phyloP scores from a whole-genome alignment of 37 sponge, comb jelly and placozoan species.

The Ephydatia muelleri region DNA sequence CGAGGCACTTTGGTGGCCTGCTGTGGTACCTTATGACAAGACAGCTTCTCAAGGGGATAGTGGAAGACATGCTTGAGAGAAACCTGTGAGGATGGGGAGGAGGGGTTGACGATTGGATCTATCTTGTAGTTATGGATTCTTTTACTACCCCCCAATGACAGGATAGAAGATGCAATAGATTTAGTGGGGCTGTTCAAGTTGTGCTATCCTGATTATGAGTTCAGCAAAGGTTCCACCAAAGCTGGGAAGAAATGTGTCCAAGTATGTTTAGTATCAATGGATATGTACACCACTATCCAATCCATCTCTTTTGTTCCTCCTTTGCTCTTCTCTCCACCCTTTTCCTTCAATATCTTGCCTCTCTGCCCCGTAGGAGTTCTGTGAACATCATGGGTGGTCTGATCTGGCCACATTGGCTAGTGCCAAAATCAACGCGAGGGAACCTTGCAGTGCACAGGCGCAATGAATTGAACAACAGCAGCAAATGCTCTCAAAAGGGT shows the following conservation, averaged over 20 bases:
- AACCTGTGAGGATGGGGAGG: constrained; percentile 1
- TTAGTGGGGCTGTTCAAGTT: constrained; percentile 55
- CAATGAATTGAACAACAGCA: background rate
- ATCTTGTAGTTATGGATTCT: background rate
- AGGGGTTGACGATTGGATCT: background rate
- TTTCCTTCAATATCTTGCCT: too few relatives aligned
- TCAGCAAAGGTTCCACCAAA: background rate
- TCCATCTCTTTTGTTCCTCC: background rate
- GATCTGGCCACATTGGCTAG: background rate
- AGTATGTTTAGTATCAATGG: too few relatives aligned
- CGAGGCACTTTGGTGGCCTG: constrained; percentile 82
- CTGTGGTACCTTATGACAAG: constrained; percentile 69
- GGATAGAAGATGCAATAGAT: constrained; percentile 35
- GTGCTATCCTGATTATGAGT: constrained; percentile 42
- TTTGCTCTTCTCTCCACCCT: background rate
- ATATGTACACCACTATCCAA: background rate
- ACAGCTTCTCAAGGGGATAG: constrained; percentile 26
- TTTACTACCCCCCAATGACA: constrained; percentile 6
- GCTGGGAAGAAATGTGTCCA: background rate
- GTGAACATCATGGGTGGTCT: background rate
- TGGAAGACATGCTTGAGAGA: constrained; percentile 39
- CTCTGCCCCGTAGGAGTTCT: background rate
- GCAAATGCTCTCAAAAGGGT: background rate
- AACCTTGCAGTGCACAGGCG: background rate
- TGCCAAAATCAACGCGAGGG: background rate